These are phyloP conservation scores for Dryocosmus kuriphilus DNA, from an alignment of 2,888 invertebrate genomes.

Conservation along the genomic window DNA sequence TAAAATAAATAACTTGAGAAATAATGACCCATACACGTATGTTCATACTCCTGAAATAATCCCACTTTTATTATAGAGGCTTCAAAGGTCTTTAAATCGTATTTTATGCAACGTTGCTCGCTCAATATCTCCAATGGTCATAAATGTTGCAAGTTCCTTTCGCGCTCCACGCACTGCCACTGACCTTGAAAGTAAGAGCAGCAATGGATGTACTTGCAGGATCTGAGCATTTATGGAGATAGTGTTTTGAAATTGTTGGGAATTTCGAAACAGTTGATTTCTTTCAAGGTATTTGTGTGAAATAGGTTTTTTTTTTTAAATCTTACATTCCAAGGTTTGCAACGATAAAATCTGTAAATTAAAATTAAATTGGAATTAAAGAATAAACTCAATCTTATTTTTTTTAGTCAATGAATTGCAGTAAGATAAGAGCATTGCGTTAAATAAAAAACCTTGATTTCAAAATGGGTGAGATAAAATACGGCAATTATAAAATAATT, in stretches of 20 bases:
- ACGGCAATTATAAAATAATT: conserved; percentile 3
- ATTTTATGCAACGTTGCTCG: conserved; percentile 42
- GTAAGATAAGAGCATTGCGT: too few species aligned
- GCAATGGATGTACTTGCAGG: conserved; percentile 13
- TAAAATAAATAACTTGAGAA: too few species aligned
- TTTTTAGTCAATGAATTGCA: too few species aligned
- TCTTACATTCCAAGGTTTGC: neutral
- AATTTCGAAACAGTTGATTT: conserved; percentile 16
- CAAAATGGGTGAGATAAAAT: neutral
- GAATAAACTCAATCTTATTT: too few species aligned
- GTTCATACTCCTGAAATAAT: neutral
- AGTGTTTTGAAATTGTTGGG: conserved; percentile 8
- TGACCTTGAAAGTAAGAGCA: conserved; percentile 30
- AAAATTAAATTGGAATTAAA: too few species aligned
- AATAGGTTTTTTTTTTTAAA: neutral
- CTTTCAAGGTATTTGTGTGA: neutral
- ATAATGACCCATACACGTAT: neutral
- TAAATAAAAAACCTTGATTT: neutral
- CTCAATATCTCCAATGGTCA: conserved; percentile 43
- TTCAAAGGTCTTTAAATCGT: conserved; percentile 49
- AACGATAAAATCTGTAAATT: neutral
- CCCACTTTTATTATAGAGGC: conserved; percentile 26
- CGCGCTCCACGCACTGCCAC: conserved; percentile 37
- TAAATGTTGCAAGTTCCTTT: conserved; percentile 44
- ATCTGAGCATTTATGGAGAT: conserved; percentile 22